phyloP scores from a whole-genome alignment of 2,797 vertebrate species.

The Tapirus indicus region DNA sequence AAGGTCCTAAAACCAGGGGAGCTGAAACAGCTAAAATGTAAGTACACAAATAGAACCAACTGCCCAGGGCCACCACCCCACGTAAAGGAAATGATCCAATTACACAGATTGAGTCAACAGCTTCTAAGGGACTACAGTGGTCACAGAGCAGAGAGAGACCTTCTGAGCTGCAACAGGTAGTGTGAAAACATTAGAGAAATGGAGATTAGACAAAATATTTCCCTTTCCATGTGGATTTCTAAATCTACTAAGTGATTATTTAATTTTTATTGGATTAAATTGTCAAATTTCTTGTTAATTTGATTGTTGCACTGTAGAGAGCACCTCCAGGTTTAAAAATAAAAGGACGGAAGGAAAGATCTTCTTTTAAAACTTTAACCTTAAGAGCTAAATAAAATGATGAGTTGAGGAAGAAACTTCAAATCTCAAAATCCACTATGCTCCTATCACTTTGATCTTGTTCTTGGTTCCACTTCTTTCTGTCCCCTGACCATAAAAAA shows the following conservation, averaged over 20 bases:
- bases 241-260: background rate
- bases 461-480: background rate
- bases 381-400: background rate
- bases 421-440: background rate
- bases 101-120: background rate
- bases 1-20: background rate
- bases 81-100: background rate
- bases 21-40: background rate
- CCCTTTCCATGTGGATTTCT: background rate
- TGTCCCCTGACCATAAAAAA: background rate
- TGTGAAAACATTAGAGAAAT: background rate
- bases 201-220: background rate
- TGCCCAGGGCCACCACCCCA: too few relatives aligned
- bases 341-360: background rate
- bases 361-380: background rate
- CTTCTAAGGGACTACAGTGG: background rate
- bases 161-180: background rate
- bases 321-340: background rate
- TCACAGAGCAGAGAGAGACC: background rate
- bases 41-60: background rate
- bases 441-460: background rate
- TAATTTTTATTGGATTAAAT: background rate
- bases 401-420: background rate
- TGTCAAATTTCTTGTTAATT: background rate
- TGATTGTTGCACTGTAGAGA: background rate